Conservation (phyloP, 2,888 invertebrate genomes). For the Sminthurinus aureus region DNA sequence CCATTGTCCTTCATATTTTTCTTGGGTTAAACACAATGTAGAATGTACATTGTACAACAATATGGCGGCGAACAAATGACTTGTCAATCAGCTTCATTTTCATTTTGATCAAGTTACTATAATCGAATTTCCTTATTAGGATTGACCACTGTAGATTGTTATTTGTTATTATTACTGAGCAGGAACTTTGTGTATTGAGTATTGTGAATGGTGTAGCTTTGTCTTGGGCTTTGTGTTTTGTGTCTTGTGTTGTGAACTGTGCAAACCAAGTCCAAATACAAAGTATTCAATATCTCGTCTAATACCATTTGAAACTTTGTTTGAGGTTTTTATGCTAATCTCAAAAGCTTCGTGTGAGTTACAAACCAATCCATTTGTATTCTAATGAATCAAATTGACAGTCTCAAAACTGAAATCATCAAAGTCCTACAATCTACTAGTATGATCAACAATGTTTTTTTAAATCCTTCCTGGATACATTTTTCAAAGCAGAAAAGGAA, state of each 20-base stretch:
- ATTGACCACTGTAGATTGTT: background rate
- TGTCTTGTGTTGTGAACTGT: background rate
- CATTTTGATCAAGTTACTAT: conserved; percentile 21
- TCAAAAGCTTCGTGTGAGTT: background rate
- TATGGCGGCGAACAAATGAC: conserved; percentile 17
- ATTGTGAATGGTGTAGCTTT: background rate
- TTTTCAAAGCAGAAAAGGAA: conserved; percentile 4
- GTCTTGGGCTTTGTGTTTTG: background rate
- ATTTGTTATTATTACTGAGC: background rate
- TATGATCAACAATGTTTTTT: too few species aligned
- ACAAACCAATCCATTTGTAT: background rate
- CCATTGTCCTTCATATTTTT: conserved; percentile 17
- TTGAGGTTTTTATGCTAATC: background rate
- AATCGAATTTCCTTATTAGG: conserved; percentile 33
- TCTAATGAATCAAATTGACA: conserved; percentile 14
- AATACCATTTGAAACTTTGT: background rate
- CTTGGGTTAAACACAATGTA: background rate
- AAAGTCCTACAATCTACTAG: too few species aligned
- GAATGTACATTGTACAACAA: background rate
- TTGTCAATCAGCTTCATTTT: conserved; percentile 30
- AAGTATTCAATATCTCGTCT: background rate
- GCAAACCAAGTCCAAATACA: background rate
- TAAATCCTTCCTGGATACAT: too few species aligned
- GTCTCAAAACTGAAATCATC: conserved; percentile 1
- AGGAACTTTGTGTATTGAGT: background rate